Conservation (phyloP, 2,797 vertebrate genomes). For the Poeciliopsis gracilis region DNA sequence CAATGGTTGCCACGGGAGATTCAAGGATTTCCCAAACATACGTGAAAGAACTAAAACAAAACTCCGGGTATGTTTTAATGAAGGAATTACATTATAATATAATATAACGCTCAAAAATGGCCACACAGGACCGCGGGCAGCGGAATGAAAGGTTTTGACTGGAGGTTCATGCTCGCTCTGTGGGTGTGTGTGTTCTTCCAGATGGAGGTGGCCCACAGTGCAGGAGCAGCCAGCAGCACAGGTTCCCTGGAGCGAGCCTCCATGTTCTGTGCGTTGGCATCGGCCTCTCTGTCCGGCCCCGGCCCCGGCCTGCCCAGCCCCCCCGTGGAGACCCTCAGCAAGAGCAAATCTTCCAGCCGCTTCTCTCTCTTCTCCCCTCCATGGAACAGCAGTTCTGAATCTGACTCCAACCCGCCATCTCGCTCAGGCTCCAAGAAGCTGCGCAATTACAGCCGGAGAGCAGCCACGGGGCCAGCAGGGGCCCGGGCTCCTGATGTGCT, state of each 20-base stretch:
- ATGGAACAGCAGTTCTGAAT: slow-evolving; percentile 81
- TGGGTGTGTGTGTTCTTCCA: slow-evolving; percentile 44
- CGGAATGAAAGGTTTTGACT: neutral
- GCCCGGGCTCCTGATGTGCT: slow-evolving; percentile 57
- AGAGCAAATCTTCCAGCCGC: slow-evolving; percentile 79
- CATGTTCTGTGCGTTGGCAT: slow-evolving; percentile 79
- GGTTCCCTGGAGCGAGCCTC: slow-evolving; percentile 79
- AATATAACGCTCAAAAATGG: too few species aligned
- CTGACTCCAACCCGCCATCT: slow-evolving; percentile 79
- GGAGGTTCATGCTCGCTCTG: neutral
- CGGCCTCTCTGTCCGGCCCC: slow-evolving; percentile 62
- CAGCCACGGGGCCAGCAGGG: slow-evolving; percentile 59
- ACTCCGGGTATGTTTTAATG: too few species aligned
- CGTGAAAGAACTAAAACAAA: too few species aligned
- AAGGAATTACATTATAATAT: too few species aligned
- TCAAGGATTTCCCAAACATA: too few species aligned
- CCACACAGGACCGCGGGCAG: neutral
- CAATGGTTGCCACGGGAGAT: too few species aligned
- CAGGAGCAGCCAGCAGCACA: slow-evolving; percentile 76
- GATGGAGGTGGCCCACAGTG: slow-evolving; percentile 85
- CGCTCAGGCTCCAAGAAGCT: slow-evolving; percentile 80
- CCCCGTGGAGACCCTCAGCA: slow-evolving; percentile 72
- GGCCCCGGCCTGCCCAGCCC: slow-evolving; percentile 67
- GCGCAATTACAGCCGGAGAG: slow-evolving; percentile 73
- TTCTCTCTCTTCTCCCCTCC: slow-evolving; percentile 81